These are phyloP conservation scores for Drosophila athabasca DNA, from an alignment of 1,140 invertebrate species.

Conservation along the genomic window DNA sequence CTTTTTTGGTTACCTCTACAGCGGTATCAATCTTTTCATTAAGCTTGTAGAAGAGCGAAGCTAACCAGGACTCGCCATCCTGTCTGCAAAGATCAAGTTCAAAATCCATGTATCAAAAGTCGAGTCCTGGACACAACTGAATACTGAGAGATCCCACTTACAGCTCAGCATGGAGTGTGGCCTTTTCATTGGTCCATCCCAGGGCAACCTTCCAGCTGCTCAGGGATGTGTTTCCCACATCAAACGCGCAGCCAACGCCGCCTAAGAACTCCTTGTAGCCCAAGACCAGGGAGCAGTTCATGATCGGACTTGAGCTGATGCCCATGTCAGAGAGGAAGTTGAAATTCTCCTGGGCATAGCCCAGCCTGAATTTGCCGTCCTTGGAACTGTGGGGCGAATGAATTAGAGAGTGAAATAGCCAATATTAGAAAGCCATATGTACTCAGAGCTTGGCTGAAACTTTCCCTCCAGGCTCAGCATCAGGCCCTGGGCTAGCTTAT, in stretches of 20 bases:
- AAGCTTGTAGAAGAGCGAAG: slow-evolving; percentile 51
- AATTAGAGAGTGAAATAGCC: not conserved
- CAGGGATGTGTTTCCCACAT: not conserved
- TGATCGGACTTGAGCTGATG: slow-evolving; percentile 9
- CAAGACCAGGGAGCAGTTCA: slow-evolving; percentile 44
- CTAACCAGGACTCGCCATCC: slow-evolving; percentile 39
- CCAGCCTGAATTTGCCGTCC: slow-evolving; percentile 36
- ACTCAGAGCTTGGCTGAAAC: slow-evolving; percentile 45
- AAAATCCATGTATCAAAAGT: too few relatives aligned
- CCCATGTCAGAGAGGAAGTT: slow-evolving; percentile 38
- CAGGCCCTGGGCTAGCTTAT: slow-evolving; percentile 59
- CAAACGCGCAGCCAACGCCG: slow-evolving; percentile 25
- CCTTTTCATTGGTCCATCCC: slow-evolving; percentile 50
- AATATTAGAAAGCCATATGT: not conserved
- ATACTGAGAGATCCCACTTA: slow-evolving; percentile 19
- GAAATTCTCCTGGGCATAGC: slow-evolving; percentile 49
- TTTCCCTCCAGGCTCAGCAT: slow-evolving; percentile 51
- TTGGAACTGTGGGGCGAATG: slow-evolving; percentile 23
- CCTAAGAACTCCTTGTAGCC: slow-evolving; percentile 54
- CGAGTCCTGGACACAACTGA: not conserved
- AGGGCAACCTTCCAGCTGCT: slow-evolving; percentile 45
- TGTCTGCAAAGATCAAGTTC: slow-evolving; percentile 7
- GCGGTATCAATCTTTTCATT: slow-evolving; percentile 48
- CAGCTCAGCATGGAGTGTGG: slow-evolving; percentile 59
- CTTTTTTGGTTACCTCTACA: slow-evolving; percentile 29